Evolutionary conservation across 2,113 vertebrate species (phyloP).

Genomic region (Proterorhinus semilunaris): DNA sequence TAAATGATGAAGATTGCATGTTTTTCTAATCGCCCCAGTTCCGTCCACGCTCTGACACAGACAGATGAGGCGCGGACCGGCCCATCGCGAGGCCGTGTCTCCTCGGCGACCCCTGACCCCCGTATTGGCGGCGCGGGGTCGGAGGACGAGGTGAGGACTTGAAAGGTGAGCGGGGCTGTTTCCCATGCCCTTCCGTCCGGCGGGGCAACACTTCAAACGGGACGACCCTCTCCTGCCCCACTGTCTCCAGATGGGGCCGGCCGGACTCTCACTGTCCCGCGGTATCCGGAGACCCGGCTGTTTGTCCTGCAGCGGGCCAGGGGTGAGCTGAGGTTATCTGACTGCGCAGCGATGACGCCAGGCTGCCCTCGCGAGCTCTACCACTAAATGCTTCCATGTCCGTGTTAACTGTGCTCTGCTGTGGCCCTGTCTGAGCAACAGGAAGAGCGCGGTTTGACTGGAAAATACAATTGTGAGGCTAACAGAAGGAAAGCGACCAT

Average conservation of each 20-base stretch:
- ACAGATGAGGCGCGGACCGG: conserved; percentile 51
- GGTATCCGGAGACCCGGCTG: conserved; percentile 56
- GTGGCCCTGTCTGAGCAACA: background rate
- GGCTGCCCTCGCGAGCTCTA: conserved; percentile 18
- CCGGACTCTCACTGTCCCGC: conserved; percentile 42
- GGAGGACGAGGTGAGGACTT: conserved; percentile 49
- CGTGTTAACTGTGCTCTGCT: background rate
- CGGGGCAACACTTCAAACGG: conserved; percentile 64
- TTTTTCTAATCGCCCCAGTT: background rate
- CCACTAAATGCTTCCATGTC: conserved; percentile 32
- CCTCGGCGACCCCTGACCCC: conserved; percentile 41
- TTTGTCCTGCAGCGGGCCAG: conserved; percentile 57
- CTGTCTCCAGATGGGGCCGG: conserved; percentile 42
- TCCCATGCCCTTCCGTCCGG: conserved; percentile 65
- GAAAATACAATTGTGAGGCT: background rate
- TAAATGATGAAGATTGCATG: no score
- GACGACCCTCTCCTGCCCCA: conserved; percentile 34
- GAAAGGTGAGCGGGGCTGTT: conserved; percentile 54
- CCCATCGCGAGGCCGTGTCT: conserved; percentile 27
- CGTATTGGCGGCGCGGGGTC: conserved; percentile 39
- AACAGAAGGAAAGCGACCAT: background rate
- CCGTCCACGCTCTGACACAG: conserved; percentile 36
- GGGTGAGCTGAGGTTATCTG: conserved; percentile 67
- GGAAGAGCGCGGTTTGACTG: background rate
- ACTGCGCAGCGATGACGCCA: conserved; percentile 43